Evolutionary conservation across 2,113 vertebrate species (phyloP).

Genomic region (Dolichallabes microphthalmus): DNA sequence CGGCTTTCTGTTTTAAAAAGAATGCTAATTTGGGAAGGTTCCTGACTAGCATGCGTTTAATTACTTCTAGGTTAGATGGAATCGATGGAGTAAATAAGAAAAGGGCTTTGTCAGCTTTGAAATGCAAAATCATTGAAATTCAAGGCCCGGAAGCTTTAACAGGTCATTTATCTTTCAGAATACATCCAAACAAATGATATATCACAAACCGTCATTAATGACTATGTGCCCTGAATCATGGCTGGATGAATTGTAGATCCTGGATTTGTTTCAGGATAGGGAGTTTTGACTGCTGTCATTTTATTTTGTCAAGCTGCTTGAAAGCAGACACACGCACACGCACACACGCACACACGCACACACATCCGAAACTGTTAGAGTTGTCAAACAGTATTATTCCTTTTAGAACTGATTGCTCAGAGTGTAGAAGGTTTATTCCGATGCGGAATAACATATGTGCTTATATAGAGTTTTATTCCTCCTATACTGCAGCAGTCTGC

Average conservation of each 20-base stretch:
- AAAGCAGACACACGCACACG: not conserved
- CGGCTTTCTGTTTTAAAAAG: not conserved
- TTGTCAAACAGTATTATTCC: not conserved
- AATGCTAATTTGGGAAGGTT: not conserved
- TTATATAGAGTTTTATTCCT: not conserved
- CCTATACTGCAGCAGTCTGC: not conserved
- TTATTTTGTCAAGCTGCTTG: not conserved
- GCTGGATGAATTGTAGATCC: not conserved
- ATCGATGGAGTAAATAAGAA: conserved; percentile 2
- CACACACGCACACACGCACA: not conserved
- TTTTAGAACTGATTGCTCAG: not conserved
- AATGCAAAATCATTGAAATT: not conserved
- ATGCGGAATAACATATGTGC: not conserved
- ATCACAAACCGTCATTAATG: not conserved
- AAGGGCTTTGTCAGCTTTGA: not conserved
- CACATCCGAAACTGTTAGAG: not conserved
- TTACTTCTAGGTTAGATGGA: not conserved
- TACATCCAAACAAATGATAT: not conserved
- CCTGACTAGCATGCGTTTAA: not conserved
- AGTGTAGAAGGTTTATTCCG: not conserved
- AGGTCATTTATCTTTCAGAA: not conserved
- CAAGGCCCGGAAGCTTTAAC: not conserved
- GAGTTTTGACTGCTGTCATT: not conserved
- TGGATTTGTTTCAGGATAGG: not conserved
- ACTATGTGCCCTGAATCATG: not conserved